phyloP scores from a whole-genome alignment of 1,140 invertebrate species.

The Drosophila bifasciata region DNA sequence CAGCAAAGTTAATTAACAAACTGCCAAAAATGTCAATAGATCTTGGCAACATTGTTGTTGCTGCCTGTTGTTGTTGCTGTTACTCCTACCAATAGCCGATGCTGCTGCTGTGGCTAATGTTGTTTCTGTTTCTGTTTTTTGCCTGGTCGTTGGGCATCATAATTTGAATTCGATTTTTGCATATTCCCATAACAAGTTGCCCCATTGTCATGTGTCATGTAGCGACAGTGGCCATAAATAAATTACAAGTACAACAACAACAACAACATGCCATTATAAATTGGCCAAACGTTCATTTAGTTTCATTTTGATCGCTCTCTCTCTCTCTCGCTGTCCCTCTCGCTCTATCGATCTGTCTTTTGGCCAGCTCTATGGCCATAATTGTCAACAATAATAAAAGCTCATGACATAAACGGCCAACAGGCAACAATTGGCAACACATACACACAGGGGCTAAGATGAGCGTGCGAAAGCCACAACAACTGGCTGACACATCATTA shows the following conservation, averaged over 20 bases:
- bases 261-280: constrained; percentile 72
- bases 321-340: constrained; percentile 25
- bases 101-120: constrained; percentile 30
- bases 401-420: constrained; percentile 59
- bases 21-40: constrained; percentile 81
- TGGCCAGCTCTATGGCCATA: constrained; percentile 52
- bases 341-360: constrained; percentile 7
- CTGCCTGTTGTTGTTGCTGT: constrained; percentile 26
- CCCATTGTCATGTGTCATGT: constrained; percentile 81
- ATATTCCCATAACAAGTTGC: constrained; percentile 81
- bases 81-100: constrained; percentile 19
- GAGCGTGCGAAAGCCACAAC: constrained; percentile 49
- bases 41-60: constrained; percentile 49
- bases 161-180: constrained; percentile 80
- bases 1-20: constrained; percentile 81
- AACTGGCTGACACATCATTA: constrained; percentile 62
- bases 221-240: constrained; percentile 79
- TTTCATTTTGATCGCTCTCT: constrained; percentile 27
- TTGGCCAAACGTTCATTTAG: constrained; percentile 52
- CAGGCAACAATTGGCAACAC: constrained; percentile 47
- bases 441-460: constrained; percentile 36
- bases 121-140: constrained; percentile 25
- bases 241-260: constrained; percentile 71
- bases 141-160: constrained; percentile 63
- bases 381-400: constrained; percentile 76